Evolutionary conservation across 1,140 invertebrate species (phyloP).

Genomic region (Euwallacea similis): DNA sequence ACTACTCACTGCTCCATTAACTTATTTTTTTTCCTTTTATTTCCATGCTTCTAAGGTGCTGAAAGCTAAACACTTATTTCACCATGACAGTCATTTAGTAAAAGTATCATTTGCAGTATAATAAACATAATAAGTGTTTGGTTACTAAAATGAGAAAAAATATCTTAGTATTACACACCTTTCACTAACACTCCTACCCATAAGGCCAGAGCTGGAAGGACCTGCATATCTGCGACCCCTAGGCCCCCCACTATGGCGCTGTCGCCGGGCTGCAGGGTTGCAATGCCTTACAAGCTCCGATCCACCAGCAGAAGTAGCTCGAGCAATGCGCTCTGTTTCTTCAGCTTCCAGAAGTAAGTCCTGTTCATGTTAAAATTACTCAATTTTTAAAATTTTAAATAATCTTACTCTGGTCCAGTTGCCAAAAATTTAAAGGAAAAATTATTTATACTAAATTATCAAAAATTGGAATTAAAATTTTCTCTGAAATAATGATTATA

Average conservation of each 20-base stretch:
- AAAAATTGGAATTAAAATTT: too few relatives aligned
- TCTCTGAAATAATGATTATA: background rate
- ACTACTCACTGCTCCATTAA: too few relatives aligned
- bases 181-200: slow-evolving; percentile 32
- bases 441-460: too few relatives aligned
- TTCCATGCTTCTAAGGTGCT: too few relatives aligned
- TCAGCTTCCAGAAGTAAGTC: slow-evolving; percentile 63
- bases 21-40: too few relatives aligned
- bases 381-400: background rate
- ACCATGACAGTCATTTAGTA: too few relatives aligned
- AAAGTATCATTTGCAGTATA: too few relatives aligned
- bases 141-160: too few relatives aligned
- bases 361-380: slow-evolving; percentile 47
- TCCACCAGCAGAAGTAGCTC: slow-evolving; percentile 50
- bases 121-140: too few relatives aligned
- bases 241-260: slow-evolving; percentile 43
- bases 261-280: slow-evolving; percentile 47
- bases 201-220: slow-evolving; percentile 21
- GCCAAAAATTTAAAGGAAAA: too few relatives aligned
- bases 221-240: slow-evolving; percentile 48
- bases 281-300: slow-evolving; percentile 50
- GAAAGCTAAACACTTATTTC: too few relatives aligned
- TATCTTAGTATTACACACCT: background rate
- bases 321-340: slow-evolving; percentile 57
- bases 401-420: too few relatives aligned